Conservation (phyloP, 2,888 invertebrate species). For the Mythimna pallens region DNA sequence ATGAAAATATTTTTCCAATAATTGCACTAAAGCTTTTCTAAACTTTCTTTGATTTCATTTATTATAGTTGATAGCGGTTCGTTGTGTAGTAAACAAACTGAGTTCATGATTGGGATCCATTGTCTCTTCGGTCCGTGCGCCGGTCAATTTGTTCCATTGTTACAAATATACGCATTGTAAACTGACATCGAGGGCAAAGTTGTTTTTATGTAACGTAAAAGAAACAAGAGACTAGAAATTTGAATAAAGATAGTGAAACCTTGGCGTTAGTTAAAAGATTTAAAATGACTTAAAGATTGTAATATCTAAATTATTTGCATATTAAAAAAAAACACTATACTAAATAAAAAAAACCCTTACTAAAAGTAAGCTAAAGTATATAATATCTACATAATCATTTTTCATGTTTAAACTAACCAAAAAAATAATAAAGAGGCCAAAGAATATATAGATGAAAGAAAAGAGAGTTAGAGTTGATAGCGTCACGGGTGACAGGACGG, state of each 20-base stretch:
- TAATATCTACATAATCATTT: too few species aligned
- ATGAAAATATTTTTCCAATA: slow-evolving; percentile 3
- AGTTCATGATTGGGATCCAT: slow-evolving; percentile 85
- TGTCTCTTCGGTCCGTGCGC: slow-evolving; percentile 78
- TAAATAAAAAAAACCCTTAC: too few species aligned
- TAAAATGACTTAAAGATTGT: too few species aligned
- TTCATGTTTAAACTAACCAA: too few species aligned
- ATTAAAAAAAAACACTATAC: too few species aligned
- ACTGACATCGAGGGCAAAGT: slow-evolving; percentile 68
- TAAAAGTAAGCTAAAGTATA: too few species aligned
- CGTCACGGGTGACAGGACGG: too few species aligned
- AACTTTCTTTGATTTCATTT: slow-evolving; percentile 75
- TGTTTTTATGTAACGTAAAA: slow-evolving; percentile 43
- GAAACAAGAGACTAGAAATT: background rate
- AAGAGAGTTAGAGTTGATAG: too few species aligned
- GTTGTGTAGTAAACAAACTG: slow-evolving; percentile 80
- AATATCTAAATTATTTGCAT: too few species aligned
- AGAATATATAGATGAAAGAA: too few species aligned
- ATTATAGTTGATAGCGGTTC: slow-evolving; percentile 79
- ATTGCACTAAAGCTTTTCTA: slow-evolving; percentile 53
- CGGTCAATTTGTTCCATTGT: slow-evolving; percentile 88
- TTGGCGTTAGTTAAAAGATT: background rate
- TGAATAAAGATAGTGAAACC: background rate
- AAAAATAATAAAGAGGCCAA: too few species aligned
- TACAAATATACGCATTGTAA: slow-evolving; percentile 84